phyloP scores from a whole-genome alignment of 2,888 invertebrate species.

The Xylophagus ater region DNA sequence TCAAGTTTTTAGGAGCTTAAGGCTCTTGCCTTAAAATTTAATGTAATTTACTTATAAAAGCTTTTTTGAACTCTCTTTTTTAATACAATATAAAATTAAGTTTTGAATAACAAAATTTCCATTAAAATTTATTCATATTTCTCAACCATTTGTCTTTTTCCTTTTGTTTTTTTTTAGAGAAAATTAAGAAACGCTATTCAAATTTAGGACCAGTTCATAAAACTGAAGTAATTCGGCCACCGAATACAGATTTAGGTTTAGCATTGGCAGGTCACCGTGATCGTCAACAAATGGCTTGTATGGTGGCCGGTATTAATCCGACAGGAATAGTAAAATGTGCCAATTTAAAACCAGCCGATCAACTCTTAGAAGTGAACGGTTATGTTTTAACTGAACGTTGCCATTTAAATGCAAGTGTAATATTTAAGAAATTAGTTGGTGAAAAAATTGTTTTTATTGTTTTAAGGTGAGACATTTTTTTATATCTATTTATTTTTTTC shows the following conservation, averaged over 20 bases:
- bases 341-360: conserved; percentile 82
- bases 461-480: conserved; percentile 51
- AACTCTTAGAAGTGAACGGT: conserved; percentile 93
- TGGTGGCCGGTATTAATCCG: conserved; percentile 90
- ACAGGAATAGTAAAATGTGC: conserved; percentile 67
- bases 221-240: conserved; percentile 57
- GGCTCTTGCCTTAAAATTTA: no score
- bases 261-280: conserved; percentile 91
- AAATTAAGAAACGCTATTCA: conserved; percentile 87
- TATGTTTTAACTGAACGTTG: conserved; percentile 86
- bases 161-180: conserved; percentile 50
- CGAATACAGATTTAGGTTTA: conserved; percentile 73
- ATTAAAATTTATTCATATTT: conserved; percentile 1
- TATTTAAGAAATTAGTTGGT: conserved; percentile 83
- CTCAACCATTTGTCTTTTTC: background rate
- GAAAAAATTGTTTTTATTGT: conserved; percentile 76
- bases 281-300: conserved; percentile 89
- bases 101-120: no score
- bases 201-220: conserved; percentile 58
- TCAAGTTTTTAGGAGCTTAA: no score
- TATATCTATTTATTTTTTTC: background rate
- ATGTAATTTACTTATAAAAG: no score
- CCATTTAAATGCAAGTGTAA: conserved; percentile 91
- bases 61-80: no score
- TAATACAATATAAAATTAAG: no score